Percentiles rank a stretch among this genome's conserved stretches.
These are phyloP conservation scores for Xyliphius kryptos DNA, from an alignment of 2,113 vertebrate species.

Conservation along the genomic window DNA sequence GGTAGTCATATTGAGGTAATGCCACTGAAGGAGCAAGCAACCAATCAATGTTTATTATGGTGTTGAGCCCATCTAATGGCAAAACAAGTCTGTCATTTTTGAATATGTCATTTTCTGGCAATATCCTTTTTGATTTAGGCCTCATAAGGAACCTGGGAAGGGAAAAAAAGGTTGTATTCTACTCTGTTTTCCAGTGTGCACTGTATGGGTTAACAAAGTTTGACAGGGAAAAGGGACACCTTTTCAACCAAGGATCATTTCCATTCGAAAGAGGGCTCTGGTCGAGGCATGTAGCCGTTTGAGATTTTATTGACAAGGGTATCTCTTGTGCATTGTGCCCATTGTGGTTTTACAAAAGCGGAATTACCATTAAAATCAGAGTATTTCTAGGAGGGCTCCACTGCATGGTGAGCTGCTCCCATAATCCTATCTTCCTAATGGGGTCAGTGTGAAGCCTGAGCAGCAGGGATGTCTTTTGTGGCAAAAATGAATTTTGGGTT, in stretches of 20 bases:
- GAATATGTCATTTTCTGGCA: conserved; percentile 4
- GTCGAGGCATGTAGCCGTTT: conserved; percentile 60
- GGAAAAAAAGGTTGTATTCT: conserved; percentile 47
- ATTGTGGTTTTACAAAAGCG: conserved; percentile 75
- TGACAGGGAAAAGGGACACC: conserved; percentile 47
- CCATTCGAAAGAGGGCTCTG: conserved; percentile 42
- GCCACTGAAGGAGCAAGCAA: neutral
- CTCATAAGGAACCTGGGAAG: neutral
- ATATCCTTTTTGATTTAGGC: neutral
- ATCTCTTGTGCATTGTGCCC: conserved; percentile 70
- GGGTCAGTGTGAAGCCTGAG: conserved; percentile 69
- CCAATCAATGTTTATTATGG: conserved; percentile 1
- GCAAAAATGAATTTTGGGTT: conserved; percentile 71
- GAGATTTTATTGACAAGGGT: conserved; percentile 78
- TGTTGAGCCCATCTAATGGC: neutral
- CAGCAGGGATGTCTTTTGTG: conserved; percentile 81
- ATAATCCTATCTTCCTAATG: conserved; percentile 86
- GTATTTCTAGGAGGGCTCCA: conserved; percentile 67
- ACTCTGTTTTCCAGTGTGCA: conserved; percentile 45
- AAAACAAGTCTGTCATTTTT: conserved; percentile 2
- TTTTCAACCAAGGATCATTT: conserved; percentile 33
- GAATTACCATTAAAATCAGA: conserved; percentile 87
- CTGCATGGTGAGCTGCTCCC: conserved; percentile 71
- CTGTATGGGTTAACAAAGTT: conserved; percentile 41
- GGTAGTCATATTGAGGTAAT: neutral